Base-by-base conservation (phyloP, 1,140 invertebrate species). In the Pogonognathellus flavescens region DNA sequence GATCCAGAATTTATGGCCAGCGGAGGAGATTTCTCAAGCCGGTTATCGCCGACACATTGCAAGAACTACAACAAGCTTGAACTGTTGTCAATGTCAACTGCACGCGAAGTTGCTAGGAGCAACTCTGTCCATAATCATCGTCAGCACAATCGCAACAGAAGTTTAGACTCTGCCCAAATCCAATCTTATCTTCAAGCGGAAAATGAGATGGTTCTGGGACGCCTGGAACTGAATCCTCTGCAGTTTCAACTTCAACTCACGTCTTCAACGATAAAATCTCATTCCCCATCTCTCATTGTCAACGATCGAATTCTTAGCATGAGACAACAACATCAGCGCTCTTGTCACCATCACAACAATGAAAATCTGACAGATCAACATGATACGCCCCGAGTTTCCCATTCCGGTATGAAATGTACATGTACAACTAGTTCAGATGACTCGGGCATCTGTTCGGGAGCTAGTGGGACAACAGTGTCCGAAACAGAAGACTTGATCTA, bases 391-490 rank as follows among this genome's bases (percentile, higher is more conserved):
- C 18, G 14, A 41, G 25, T 76, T 18, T 82, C 80, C 50, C 60
- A 70, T 20, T 41, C 16, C 10, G 18, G 14, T 20, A 57, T 81
- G 31, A 83, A 83, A 52, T 85, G 83, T 53, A 83, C 83, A 18
- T 83, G 84, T 81, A 81, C 81, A 11, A 83, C 80, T 1, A 86
- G 82, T 55, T 88, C 87, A 10, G 87, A 88, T 49, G 87, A 88
- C 18, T 88, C 87, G 25, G 87, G 87, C 14, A 86, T 87, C 60
- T 87, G 86, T 53, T 87, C 86, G 18, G 86, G 86, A 20, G 86
- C 86, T 2, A 87, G 86, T 84, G 86, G 86, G 18, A 86, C 83
- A 1, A 87, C 86, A 3, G 86, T 82, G 8, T 86, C 84, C 16
- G 86, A 87, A 72, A 85, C 86, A 20, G 86, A 87, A 41, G 86